Evolutionary conservation across 2,113 vertebrate genomes (phyloP).

Genomic region (Pelvicachromis taeniatus): DNA sequence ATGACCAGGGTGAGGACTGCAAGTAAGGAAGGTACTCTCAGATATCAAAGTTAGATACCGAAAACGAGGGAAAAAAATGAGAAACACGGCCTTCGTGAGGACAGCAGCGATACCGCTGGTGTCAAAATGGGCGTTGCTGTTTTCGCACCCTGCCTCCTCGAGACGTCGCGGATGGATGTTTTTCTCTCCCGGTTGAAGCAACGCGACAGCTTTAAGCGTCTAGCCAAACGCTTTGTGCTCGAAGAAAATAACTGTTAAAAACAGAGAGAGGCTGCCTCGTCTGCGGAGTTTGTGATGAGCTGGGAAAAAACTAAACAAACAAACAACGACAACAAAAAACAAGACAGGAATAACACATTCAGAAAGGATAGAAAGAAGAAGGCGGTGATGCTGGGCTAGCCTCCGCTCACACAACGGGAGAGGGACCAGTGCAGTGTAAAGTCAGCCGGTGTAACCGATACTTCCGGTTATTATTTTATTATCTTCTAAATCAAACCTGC

Average conservation of each 20-base stretch:
- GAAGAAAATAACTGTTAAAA: background rate
- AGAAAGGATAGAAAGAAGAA: conserved; percentile 31
- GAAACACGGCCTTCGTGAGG: background rate
- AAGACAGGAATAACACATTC: conserved; percentile 21
- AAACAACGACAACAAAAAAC: background rate
- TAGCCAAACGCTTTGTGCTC: conserved; percentile 1
- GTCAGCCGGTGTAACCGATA: fast-evolving
- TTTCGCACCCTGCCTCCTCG: conserved; percentile 22
- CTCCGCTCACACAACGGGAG: conserved; percentile 39
- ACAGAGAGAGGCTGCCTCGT: background rate
- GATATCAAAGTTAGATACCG: background rate
- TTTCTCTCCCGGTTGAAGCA: conserved; percentile 48
- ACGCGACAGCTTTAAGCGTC: conserved; percentile 29
- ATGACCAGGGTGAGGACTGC: background rate
- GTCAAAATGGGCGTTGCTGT: conserved; percentile 53
- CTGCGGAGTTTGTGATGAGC: background rate
- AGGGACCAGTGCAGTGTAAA: conserved; percentile 59
- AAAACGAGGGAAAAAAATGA: background rate
- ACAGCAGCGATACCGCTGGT: background rate
- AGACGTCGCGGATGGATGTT: conserved; percentile 48
- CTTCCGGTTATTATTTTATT: background rate
- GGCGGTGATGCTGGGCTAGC: conserved; percentile 60
- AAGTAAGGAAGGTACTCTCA: background rate
- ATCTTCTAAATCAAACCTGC: conserved; percentile 15
- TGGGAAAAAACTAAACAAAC: background rate